Evolutionary conservation across 1,140 invertebrate species (phyloP), one percentile per base, ranked within the genome.

Genomic region (Hypothenemus hampei): DNA sequence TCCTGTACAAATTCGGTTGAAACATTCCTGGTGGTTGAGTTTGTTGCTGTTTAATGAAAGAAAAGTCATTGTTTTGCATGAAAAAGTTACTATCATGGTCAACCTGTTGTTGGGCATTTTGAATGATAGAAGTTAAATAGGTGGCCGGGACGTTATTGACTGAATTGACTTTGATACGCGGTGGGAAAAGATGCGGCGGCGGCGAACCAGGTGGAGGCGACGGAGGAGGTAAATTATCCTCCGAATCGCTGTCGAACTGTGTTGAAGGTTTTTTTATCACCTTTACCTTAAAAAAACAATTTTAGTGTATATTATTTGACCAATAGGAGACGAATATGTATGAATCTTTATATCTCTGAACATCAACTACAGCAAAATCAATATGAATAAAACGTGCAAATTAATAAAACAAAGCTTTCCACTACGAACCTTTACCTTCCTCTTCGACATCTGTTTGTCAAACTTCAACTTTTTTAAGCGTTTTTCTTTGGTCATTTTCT

Each of bases 381-480:
- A 7, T 15, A 41, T 11, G 5, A 41, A 41, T 19, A 45, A 45
- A 45, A n/a, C n/a, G n/a, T n/a, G n/a, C n/a, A 35, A 48, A 15
- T 35, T 21, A 24, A 39, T 43, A 24, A 54, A 40, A 45, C 15
- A 47, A 47, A 41, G 21, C 45, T 6, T 20, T n/a, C n/a, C n/a
- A n/a, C 20, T 35, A 56, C 55, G 29, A 4, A 60, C 63, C 63
- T 62, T 63, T 73, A 77, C 70, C 77, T 80, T 33, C 77, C 73
- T 79, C 77, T 73, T 79, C 63, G 78, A 79, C 77, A 79, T 31
- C 77, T 73, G 78, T 63, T 79, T 80, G n/a, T 74, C 75, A 10
- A 58, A 40, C 36, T 76, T 75, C 33, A 72, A 72, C 33, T 75
- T 76, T 19, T 72, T 76, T 3, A 73, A 73, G 31, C 75, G 75